These are phyloP conservation scores for Rhineura floridana DNA, from an alignment of 2,113 vertebrate genomes.

Conservation along the genomic window DNA sequence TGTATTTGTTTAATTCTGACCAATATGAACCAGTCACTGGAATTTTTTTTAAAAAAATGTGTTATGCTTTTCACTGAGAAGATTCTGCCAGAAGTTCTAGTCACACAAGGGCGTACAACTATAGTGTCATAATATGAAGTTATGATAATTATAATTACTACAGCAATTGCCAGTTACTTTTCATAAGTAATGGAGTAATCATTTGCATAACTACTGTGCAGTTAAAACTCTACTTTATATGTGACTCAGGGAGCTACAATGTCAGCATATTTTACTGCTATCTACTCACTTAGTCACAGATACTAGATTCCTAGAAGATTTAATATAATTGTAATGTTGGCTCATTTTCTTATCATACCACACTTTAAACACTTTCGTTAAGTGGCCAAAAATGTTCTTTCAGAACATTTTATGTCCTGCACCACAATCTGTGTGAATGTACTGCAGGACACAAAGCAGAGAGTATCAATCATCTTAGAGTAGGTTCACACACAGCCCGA, in stretches of 20 bases:
- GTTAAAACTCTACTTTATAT: slow-evolving; percentile 3
- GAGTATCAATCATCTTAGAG: background rate
- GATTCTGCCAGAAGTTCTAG: background rate
- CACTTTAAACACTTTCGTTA: background rate
- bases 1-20: background rate
- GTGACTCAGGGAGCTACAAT: background rate
- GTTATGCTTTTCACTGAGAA: background rate
- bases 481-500: background rate
- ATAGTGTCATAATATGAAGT: background rate
- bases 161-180: background rate
- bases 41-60: background rate
- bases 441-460: background rate
- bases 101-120: background rate
- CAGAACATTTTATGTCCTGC: background rate
- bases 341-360: background rate
- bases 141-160: slow-evolving; percentile 3
- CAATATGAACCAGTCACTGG: background rate
- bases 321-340: background rate
- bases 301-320: background rate
- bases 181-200: background rate
- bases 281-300: slow-evolving; percentile 34
- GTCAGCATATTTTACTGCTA: background rate
- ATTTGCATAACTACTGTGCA: slow-evolving; percentile 8
- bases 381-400: slow-evolving; percentile 10
- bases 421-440: background rate